phyloP scores from a whole-genome alignment of 2,113 vertebrate species.

The Brachyistius frenatus region DNA sequence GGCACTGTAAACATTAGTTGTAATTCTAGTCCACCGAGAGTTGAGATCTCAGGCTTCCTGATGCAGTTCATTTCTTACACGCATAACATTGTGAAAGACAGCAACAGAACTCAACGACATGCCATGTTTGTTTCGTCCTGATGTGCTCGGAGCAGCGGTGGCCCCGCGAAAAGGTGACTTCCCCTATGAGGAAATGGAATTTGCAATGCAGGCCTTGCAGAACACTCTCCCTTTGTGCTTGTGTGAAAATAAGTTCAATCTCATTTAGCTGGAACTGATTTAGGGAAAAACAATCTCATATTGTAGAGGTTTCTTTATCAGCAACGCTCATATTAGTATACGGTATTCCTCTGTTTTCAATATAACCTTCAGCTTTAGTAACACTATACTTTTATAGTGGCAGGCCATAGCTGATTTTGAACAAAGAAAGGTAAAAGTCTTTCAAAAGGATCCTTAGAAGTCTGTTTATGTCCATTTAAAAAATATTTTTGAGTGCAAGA shows the following conservation, averaged over 20 bases:
- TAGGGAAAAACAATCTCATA: slow-evolving; percentile 38
- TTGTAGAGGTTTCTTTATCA: neutral
- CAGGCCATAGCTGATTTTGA: neutral
- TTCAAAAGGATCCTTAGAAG: neutral
- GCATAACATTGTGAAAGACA: slow-evolving; percentile 53
- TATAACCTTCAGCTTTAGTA: neutral
- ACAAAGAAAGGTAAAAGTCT: neutral
- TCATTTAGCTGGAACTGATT: slow-evolving; percentile 44
- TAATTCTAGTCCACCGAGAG: neutral
- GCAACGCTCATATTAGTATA: neutral
- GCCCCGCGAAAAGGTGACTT: slow-evolving; percentile 78
- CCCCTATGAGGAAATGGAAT: slow-evolving; percentile 80
- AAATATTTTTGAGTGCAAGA: neutral
- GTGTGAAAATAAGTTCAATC: slow-evolving; percentile 62
- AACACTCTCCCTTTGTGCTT: slow-evolving; percentile 71
- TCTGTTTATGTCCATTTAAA: neutral
- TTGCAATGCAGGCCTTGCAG: slow-evolving; percentile 66
- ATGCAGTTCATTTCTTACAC: slow-evolving; percentile 49
- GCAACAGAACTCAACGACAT: slow-evolving; percentile 58
- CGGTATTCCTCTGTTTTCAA: slow-evolving; percentile 20
- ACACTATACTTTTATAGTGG: neutral
- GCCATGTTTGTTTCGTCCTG: slow-evolving; percentile 77
- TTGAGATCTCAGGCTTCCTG: slow-evolving; percentile 36
- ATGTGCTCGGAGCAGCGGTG: slow-evolving; percentile 73
- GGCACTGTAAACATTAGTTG: slow-evolving; percentile 18